phyloP scores from a whole-genome alignment of 2,888 invertebrate genomes.

The Tenthredo amoena region DNA sequence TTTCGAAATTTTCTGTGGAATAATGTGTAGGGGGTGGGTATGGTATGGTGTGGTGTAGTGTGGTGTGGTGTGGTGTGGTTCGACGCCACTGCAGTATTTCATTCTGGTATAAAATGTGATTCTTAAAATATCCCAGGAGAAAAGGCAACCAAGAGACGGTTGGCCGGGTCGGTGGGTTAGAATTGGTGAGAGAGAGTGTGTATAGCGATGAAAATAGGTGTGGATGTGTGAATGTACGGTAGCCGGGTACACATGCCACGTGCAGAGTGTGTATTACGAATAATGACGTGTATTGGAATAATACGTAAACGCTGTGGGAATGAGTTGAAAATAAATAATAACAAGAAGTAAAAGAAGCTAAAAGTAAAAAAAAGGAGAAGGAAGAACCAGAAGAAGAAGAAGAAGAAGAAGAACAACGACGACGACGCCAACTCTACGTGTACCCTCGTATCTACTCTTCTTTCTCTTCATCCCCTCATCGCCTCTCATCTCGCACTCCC shows the following conservation, averaged over 20 bases:
- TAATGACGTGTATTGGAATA: constrained; percentile 41
- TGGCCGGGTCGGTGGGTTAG: constrained; percentile 28
- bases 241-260: neutral
- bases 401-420: constrained; percentile 10
- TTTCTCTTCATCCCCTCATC: constrained; percentile 21
- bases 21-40: constrained; percentile 5
- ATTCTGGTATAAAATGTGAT: constrained; percentile 50
- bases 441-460: neutral
- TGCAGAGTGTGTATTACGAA: constrained; percentile 20
- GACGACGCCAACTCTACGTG: constrained; percentile 13
- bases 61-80: neutral
- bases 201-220: constrained; percentile 5
- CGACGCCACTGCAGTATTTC: constrained; percentile 46
- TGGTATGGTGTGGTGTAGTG: neutral
- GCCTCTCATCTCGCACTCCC: constrained; percentile 34
- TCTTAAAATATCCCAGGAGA: constrained; percentile 50
- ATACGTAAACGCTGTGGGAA: constrained; percentile 29
- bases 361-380: neutral
- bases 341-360: neutral
- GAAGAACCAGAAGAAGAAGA: neutral
- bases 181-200: neutral
- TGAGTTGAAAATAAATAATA: constrained; percentile 39
- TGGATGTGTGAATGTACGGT: neutral
- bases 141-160: constrained; percentile 49
- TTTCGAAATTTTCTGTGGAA: constrained; percentile 18